Evolutionary conservation across 2,888 invertebrate genomes (phyloP).

Genomic region (Hyles lineata): DNA sequence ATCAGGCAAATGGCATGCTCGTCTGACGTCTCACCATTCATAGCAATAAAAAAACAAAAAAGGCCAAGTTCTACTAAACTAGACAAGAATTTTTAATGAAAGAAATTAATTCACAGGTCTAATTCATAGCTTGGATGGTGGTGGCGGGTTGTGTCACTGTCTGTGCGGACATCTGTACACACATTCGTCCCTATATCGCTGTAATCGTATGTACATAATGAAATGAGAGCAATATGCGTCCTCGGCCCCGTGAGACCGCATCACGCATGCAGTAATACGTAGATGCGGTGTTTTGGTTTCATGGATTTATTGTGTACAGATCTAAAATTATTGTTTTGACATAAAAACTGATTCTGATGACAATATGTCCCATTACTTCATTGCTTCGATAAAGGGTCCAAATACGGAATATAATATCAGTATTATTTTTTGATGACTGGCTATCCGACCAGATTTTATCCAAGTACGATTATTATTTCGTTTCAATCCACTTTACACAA

Average conservation of each 20-base stretch:
- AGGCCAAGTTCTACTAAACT: neutral
- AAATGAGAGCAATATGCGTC: constrained; percentile 83
- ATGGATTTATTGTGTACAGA: neutral
- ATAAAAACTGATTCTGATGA: too few relatives aligned
- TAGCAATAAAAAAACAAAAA: neutral
- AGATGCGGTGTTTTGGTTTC: constrained; percentile 14
- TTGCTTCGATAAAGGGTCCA: too few relatives aligned
- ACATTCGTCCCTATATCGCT: constrained; percentile 57
- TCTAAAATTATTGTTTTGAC: too few relatives aligned
- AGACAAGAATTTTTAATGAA: neutral
- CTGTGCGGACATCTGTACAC: constrained; percentile 60
- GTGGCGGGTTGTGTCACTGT: constrained; percentile 26
- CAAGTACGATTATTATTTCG: too few relatives aligned
- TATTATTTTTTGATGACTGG: too few relatives aligned
- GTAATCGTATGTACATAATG: constrained; percentile 81
- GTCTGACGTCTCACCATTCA: neutral
- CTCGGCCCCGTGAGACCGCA: constrained; percentile 57
- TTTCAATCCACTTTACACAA: too few relatives aligned
- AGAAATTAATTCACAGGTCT: constrained; percentile 7
- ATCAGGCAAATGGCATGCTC: too few relatives aligned
- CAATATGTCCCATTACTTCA: too few relatives aligned
- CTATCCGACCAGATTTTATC: too few relatives aligned
- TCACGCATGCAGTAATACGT: constrained; percentile 31
- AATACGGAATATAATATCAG: too few relatives aligned
- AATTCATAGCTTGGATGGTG: neutral